Evolutionary conservation across 2,113 vertebrate species (phyloP).

Genomic region (Panthera tigris): DNA sequence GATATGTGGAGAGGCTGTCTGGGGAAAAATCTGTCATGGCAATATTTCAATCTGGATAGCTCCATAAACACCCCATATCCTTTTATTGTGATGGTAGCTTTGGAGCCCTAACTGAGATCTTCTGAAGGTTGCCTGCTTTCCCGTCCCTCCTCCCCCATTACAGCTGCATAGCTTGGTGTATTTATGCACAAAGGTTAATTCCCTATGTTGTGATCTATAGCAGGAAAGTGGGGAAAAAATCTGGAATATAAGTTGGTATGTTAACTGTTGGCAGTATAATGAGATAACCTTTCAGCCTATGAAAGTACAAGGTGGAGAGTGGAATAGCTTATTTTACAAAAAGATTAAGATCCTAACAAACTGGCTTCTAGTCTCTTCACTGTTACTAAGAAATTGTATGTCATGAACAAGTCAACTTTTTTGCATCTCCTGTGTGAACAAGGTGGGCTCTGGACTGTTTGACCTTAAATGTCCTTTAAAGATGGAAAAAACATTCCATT

Average conservation of each 20-base stretch:
- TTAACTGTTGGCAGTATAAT: not conserved
- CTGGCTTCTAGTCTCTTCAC: not conserved
- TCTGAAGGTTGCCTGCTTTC: not conserved
- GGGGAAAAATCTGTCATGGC: not conserved
- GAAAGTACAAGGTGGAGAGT: not conserved
- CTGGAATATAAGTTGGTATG: not conserved
- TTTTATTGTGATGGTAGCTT: not conserved
- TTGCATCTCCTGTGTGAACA: not conserved
- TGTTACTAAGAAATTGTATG: not conserved
- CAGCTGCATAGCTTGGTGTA: not conserved
- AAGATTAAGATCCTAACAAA: not conserved
- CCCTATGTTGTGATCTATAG: not conserved
- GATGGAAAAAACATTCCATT: not conserved
- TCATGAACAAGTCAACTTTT: not conserved
- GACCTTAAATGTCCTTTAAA: not conserved
- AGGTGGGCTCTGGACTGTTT: not conserved
- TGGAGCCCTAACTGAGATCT: not conserved
- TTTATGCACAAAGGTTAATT: not conserved
- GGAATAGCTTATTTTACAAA: not conserved
- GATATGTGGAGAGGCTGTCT: not conserved
- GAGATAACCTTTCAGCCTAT: not conserved
- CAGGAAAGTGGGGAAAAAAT: not conserved
- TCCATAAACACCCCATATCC: not conserved
- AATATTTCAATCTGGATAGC: constrained; percentile 8
- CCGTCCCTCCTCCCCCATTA: not conserved